Percentiles rank a stretch among this genome's conserved stretches.
Evolutionary conservation across 2,888 invertebrate genomes (phyloP).

Genomic region (Cheilosia vulpina): DNA sequence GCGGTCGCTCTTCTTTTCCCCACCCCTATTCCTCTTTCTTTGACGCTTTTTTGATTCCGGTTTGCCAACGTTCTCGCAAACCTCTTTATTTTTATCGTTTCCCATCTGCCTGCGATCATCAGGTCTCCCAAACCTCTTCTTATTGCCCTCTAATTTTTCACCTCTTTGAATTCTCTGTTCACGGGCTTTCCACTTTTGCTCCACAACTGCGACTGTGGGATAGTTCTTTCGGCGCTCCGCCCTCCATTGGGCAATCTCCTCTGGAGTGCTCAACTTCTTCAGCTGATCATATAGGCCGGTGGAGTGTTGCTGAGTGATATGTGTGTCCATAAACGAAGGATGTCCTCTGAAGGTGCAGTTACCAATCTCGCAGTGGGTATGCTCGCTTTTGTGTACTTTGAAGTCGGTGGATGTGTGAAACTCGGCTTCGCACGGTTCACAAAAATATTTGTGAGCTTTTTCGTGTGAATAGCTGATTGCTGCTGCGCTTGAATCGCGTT

Average conservation of each 20-base stretch:
- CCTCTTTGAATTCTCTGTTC: conserved; percentile 90
- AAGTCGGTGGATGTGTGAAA: conserved; percentile 87
- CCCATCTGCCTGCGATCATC: conserved; percentile 80
- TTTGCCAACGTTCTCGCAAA: neutral
- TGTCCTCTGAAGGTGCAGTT: conserved; percentile 92
- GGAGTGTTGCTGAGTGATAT: conserved; percentile 92
- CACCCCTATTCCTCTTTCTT: conserved; percentile 20
- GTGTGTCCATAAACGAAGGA: conserved; percentile 90
- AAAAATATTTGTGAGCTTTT: conserved; percentile 84
- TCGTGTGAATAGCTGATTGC: conserved; percentile 22
- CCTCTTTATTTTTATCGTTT: conserved; percentile 25
- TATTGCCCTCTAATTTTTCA: conserved; percentile 86
- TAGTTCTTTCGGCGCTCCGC: conserved; percentile 91
- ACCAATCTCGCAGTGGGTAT: conserved; percentile 91
- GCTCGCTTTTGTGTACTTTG: conserved; percentile 88
- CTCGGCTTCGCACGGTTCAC: conserved; percentile 92
- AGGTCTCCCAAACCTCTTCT: conserved; percentile 83
- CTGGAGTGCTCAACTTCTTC: conserved; percentile 89
- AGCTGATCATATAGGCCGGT: conserved; percentile 93
- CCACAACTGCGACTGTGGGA: conserved; percentile 89
- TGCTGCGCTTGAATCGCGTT: conserved; percentile 10
- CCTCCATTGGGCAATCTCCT: conserved; percentile 93
- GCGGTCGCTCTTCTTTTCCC: neutral
- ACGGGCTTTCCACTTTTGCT: conserved; percentile 86
- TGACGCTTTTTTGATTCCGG: conserved; percentile 26